Percentiles rank a stretch among this genome's conserved stretches.
phyloP scores from a whole-genome alignment of 2,113 vertebrate species.

The Meleagris gallopavo region DNA sequence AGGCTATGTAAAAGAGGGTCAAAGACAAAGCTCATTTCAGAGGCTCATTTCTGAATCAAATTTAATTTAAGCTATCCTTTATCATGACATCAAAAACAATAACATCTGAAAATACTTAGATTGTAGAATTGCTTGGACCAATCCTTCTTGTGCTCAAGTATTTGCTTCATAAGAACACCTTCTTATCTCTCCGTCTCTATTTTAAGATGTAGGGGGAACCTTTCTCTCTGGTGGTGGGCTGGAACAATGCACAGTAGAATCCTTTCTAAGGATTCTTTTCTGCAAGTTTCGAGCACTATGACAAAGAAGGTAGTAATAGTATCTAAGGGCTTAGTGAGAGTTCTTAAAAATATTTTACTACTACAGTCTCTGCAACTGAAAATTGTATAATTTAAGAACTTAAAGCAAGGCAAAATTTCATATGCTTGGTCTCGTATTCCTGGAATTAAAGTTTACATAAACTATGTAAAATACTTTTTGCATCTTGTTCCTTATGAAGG shows the following conservation, averaged over 20 bases:
- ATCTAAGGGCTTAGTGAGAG: background rate
- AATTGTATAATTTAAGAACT: background rate
- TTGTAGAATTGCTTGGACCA: background rate
- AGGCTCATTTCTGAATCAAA: background rate
- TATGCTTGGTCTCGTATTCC: background rate
- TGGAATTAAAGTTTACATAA: background rate
- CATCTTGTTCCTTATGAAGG: background rate
- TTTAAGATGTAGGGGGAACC: background rate
- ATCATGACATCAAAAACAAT: background rate
- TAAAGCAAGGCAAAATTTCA: background rate
- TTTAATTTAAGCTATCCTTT: background rate
- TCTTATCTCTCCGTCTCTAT: background rate
- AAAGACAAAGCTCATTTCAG: background rate
- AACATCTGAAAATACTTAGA: background rate
- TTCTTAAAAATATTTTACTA: background rate
- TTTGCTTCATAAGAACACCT: background rate
- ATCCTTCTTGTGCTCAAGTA: background rate
- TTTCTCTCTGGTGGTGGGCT: background rate
- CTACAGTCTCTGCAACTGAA: background rate
- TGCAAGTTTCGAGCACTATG: background rate
- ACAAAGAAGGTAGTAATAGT: background rate
- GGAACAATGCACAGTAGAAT: background rate
- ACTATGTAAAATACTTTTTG: background rate
- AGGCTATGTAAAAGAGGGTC: background rate
- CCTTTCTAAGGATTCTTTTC: background rate